Evolutionary conservation across 2,113 vertebrate species (phyloP).

Genomic region (Gavialis gangeticus): DNA sequence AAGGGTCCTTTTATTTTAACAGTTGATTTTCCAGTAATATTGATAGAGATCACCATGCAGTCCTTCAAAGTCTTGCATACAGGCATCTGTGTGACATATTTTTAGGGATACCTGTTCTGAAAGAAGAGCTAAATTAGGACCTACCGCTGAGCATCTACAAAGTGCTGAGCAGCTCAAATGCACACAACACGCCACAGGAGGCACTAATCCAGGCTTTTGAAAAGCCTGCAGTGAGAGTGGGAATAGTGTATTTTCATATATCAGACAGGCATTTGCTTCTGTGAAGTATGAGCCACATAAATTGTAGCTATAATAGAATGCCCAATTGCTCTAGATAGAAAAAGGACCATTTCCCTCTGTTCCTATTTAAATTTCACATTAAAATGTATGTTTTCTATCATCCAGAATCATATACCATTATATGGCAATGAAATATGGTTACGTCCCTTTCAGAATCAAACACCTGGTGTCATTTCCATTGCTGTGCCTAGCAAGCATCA

Average conservation of each 20-base stretch:
- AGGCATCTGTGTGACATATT: not conserved
- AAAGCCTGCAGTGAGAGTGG: not conserved
- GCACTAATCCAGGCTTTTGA: not conserved
- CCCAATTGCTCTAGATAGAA: not conserved
- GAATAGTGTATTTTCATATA: not conserved
- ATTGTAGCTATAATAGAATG: not conserved
- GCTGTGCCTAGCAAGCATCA: not conserved
- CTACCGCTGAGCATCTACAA: not conserved
- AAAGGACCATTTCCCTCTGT: not conserved
- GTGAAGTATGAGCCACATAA: not conserved
- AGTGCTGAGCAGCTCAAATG: not conserved
- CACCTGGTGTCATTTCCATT: not conserved
- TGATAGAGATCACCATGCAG: not conserved
- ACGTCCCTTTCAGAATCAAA: not conserved
- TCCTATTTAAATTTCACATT: not conserved
- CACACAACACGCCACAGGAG: not conserved
- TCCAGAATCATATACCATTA: fast-evolving
- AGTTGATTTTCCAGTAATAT: not conserved
- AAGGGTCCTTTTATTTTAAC: not conserved
- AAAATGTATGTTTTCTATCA: not conserved
- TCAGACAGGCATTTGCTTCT: not conserved
- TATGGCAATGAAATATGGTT: not conserved
- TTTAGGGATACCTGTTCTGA: not conserved
- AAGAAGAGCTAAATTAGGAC: not conserved
- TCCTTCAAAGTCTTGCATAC: not conserved